Evolutionary conservation across 2,113 vertebrate genomes (phyloP), one percentile per base, ranked within the genome.

Genomic region (Alces alces): DNA sequence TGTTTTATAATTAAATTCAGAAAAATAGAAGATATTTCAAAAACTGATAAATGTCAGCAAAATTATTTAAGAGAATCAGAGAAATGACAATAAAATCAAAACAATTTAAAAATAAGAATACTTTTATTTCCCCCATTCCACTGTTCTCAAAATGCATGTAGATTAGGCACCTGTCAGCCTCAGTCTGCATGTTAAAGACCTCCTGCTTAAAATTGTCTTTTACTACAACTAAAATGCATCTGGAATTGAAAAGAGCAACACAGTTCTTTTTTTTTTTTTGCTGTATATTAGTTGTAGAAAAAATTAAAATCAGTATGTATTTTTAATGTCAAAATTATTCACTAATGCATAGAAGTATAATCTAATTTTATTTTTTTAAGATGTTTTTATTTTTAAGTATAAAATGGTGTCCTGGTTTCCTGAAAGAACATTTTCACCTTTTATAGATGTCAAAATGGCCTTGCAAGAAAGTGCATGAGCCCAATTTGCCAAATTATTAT

Each of bases 341-440:
- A 55, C 15, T 19, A 23, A 76, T 73, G 2, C 13, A 82, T 7
- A 85, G 4, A 70, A 4, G 17, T 6, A 60, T 25, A 43, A 57
- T 70, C 58, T 45, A 87, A 83, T 54, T 66, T 90, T 66, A 85
- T 57, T 96, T 94, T 96, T 96, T 91, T 28, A 91, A 91, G 28
- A 78, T 78, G 27, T 15, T 70, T 64, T 92, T 96, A 87, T 90
- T 90, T 96, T 57, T 28, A 96, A 95, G 9, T 43, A 85, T 83
- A 64, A 94, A 95, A 86, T 12, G 17, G 12, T 61, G 13, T 6
- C 70, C 25, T 96, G 5, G 2, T 45, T 97, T 85, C 33, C 12
- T 66, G 9, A 89, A 91, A 64, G 21, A 58, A 87, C 3, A 12
- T 91, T 61, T 97, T 66, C 30, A 89, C 25, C 25, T 89, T 76